phyloP scores from a whole-genome alignment of 2,888 invertebrate species.

The Agriopis leucophaearia region DNA sequence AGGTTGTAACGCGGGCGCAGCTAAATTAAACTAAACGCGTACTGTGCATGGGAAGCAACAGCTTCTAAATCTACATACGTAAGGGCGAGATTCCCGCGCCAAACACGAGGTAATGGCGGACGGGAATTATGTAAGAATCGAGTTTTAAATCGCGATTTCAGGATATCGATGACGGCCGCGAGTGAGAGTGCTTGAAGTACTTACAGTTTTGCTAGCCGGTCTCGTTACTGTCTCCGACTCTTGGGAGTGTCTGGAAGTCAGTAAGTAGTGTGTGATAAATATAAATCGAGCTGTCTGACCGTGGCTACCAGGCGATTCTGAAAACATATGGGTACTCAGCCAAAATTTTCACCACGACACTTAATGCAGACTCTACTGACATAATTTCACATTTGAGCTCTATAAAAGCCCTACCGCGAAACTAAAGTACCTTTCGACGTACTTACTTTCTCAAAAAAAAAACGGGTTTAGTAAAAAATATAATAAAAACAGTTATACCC shows the following conservation, averaged over 20 bases:
- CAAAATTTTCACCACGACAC: conserved; percentile 20
- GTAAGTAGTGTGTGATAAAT: conserved; percentile 78
- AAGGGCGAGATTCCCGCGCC: conserved; percentile 74
- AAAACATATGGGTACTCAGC: conserved; percentile 38
- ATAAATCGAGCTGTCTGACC: conserved; percentile 67
- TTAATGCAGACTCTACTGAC: conserved; percentile 7
- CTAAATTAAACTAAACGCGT: conserved; percentile 63
- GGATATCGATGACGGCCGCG: conserved; percentile 47
- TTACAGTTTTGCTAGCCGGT: background rate
- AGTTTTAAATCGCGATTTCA: conserved; percentile 62
- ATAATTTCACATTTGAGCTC: conserved; percentile 20
- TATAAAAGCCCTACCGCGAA: background rate
- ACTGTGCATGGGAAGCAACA: conserved; percentile 70
- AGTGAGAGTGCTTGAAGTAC: conserved; percentile 44
- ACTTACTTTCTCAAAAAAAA: too few species aligned
- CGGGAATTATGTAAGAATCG: conserved; percentile 81
- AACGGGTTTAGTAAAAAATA: too few species aligned
- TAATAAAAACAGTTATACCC: too few species aligned
- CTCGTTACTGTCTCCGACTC: conserved; percentile 5
- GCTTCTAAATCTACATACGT: conserved; percentile 43
- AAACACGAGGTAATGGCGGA: conserved; percentile 71
- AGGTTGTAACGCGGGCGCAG: conserved; percentile 84
- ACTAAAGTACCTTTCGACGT: background rate
- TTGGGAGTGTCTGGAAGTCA: conserved; percentile 65
- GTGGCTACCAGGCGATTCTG: conserved; percentile 32